Conservation (phyloP, 1,140 invertebrate species). For the Augochlora pura region DNA sequence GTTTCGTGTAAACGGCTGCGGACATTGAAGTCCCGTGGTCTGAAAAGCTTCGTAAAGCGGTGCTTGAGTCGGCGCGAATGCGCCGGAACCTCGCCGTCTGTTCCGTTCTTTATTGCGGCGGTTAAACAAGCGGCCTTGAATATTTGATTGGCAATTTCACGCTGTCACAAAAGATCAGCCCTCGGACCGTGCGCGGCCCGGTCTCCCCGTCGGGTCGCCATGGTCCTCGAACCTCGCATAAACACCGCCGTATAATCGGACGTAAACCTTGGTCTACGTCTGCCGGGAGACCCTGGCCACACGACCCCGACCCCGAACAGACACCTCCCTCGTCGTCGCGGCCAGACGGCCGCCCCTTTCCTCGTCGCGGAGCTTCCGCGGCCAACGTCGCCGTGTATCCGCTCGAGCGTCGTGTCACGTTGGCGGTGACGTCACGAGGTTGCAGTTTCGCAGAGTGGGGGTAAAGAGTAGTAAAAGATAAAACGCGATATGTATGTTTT, state of each 20-base stretch:
- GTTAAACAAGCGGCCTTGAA: conserved; percentile 67
- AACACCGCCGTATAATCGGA: conserved; percentile 58
- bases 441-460: too few species aligned
- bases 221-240: conserved; percentile 27
- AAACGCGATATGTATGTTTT: too few species aligned
- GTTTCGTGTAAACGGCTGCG: conserved; percentile 44
- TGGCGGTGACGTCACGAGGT: too few species aligned
- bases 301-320: background rate
- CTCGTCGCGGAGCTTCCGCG: too few species aligned
- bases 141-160: conserved; percentile 71
- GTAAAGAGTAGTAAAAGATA: too few species aligned
- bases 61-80: conserved; percentile 30
- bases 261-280: conserved; percentile 23
- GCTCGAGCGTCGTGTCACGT: too few species aligned
- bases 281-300: background rate
- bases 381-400: too few species aligned
- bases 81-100: conserved; percentile 32
- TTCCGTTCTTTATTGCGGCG: conserved; percentile 67
- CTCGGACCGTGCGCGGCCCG: conserved; percentile 29
- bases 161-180: conserved; percentile 60
- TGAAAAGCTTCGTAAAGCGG: conserved; percentile 52
- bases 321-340: background rate
- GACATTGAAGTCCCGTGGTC: background rate
- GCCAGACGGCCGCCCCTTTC: background rate
- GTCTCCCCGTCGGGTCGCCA: background rate